Conservation (phyloP, 1,140 invertebrate species). For the Diachasmimorpha longicaudata region DNA sequence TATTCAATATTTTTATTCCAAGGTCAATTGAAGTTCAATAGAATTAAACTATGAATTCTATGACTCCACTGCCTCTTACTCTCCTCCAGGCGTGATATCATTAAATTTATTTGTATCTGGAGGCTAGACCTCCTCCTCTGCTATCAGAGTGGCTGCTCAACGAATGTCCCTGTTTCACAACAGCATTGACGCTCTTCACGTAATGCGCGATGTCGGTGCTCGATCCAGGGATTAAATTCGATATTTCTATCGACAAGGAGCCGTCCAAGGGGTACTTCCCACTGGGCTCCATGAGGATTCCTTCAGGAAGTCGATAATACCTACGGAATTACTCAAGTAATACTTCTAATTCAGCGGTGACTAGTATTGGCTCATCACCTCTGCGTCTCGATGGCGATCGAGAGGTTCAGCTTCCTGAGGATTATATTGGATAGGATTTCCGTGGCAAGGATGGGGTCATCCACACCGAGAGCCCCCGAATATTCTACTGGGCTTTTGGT, state of each 20-base stretch:
- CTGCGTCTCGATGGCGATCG: constrained; percentile 51
- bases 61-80: too few relatives aligned
- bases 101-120: constrained; percentile 57
- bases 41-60: too few relatives aligned
- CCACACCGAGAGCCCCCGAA: constrained; percentile 47
- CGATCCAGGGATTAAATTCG: constrained; percentile 36
- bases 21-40: too few relatives aligned
- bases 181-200: constrained; percentile 61
- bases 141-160: constrained; percentile 68
- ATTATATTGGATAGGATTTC: constrained; percentile 56
- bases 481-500: constrained; percentile 40
- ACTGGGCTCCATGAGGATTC: constrained; percentile 45
- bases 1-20: too few relatives aligned
- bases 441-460: constrained; percentile 47
- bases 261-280: constrained; percentile 43
- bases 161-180: constrained; percentile 60
- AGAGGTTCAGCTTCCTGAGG: constrained; percentile 47
- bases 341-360: neutral
- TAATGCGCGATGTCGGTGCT: constrained; percentile 34
- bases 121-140: constrained; percentile 69
- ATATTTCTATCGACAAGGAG: constrained; percentile 39
- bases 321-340: constrained; percentile 33
- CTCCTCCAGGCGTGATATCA: neutral
- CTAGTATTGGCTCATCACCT: constrained; percentile 37
- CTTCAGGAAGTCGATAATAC: constrained; percentile 46